Conservation (phyloP, 1,140 invertebrate species). For the Achroia grisella region DNA sequence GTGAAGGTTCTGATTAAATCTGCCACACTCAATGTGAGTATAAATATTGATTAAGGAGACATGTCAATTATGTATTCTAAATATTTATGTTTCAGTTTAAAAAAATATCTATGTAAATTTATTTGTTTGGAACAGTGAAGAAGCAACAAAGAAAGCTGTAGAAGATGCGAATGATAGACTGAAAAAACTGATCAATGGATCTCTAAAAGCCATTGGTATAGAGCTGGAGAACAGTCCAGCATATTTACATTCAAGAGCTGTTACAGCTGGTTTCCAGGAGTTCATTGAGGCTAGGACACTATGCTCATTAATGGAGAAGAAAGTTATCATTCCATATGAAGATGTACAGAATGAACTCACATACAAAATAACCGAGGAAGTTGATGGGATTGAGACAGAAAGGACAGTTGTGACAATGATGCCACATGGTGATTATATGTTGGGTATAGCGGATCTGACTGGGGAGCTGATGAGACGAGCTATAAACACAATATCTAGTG, state of each 20-base stretch:
- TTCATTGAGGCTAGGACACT: constrained; percentile 86
- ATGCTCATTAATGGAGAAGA: constrained; percentile 50
- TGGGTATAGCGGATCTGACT: constrained; percentile 91
- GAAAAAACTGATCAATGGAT: constrained; percentile 74
- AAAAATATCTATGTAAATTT: not conserved
- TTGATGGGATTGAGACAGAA: constrained; percentile 22
- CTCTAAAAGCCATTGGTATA: constrained; percentile 80
- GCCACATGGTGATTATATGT: constrained; percentile 81
- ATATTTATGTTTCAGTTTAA: constrained; percentile 2
- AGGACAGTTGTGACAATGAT: constrained; percentile 52
- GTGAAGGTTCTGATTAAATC: no score
- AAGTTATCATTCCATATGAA: constrained; percentile 33
- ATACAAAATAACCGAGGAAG: constrained; percentile 25
- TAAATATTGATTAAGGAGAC: no score
- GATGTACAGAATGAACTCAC: constrained; percentile 50
- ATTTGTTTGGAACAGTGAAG: constrained; percentile 69
- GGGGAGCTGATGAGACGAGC: constrained; percentile 93
- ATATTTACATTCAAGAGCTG: constrained; percentile 84
- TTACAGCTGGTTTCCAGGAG: constrained; percentile 88
- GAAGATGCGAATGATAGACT: constrained; percentile 80
- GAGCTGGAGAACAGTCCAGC: constrained; percentile 83
- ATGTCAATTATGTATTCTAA: constrained; percentile 1
- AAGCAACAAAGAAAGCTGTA: constrained; percentile 75
- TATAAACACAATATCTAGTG: constrained; percentile 86
- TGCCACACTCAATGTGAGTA: no score